Base-by-base conservation (phyloP, 2,113 vertebrate species). In the Petroica traversi region DNA sequence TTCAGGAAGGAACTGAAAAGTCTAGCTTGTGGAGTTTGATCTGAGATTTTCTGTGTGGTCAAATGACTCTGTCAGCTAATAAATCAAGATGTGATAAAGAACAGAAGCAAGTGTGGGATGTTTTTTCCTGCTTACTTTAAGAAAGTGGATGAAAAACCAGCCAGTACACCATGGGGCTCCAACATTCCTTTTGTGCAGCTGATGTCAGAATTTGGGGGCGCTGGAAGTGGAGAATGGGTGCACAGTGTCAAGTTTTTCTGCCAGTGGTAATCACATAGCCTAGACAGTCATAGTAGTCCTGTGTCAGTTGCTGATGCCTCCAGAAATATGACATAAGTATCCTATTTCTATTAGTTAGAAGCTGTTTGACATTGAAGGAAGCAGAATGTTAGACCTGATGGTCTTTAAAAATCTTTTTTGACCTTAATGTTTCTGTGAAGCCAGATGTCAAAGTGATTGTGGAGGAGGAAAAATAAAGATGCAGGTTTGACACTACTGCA, bases 41-140 rank as follows among this genome's bases (percentile, higher is more conserved):
- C 58, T 76, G 54, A 92, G 46, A 31, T 34, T 62, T 85, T 45
- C 57, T 57, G 6, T 34, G 23, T 41, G 52, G 57, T 57, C n/a
- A 36, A 26, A 68, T 48, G 31, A 40, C 46, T 1, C 0, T 22
- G 33, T 83, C 49, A 66, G 41, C 59, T 83, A 57, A 54, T 69
- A 79, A 79, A 69, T 68, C 33, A 54, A 3, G 2, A 34, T 34
- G 38, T 54, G 77, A 55, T 89, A 40, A 75, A 87, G 85, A 76
- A 33, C 1, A 33, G 71, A 89, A 82, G 55, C 36, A 88, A 82
- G 18, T 94, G 24, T 94, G 99, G 99, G 97, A 98, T 99, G 43
- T 99, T 99, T 97, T 99, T 99, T 96, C 99, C 99, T 94, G 98
- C 98, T 92, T 99, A 99, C 98, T 99, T 99, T 93, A 99, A 99